Base-by-base conservation (phyloP, 2,113 vertebrate genomes). In the Labrus mixtus region DNA sequence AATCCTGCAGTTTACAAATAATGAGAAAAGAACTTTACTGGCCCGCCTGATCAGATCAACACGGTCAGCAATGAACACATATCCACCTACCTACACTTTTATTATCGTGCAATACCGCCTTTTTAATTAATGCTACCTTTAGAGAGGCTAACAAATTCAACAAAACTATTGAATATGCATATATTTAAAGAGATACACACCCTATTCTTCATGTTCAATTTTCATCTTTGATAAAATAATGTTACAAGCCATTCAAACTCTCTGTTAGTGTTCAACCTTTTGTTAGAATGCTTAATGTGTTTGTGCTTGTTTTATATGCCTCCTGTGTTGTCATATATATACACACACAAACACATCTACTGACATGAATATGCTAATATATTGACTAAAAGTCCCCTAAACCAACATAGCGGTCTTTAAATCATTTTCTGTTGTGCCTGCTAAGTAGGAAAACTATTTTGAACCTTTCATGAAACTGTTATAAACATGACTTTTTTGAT, bases 31-130 rank as follows among this genome's bases (percentile, higher is more conserved):
- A 33, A 97, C 95, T 0, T 82, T 97, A 83, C 93, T 98, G 50
- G 96, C 96, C 55, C 91, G 97, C 61, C 95, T 98, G 19, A 95
- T 97, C 75, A 93, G 96, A 78, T 97, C 96, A 23, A 97, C 96
- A 79, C 95, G 96, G 96, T 98, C 69, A 87, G 87, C 59, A 50
- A 15, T 23, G 37, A 51, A 37, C 66, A 43, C 73, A 65, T 59
- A 51, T 51, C 29, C 29, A 33, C 29, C 0, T 33, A 39, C 51
- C 58, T 50, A 22, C n/a, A 62, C 36, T 60, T 36, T 37, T 20
- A 8, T 76, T 73, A 78, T 58, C 66, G 67, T 33, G 17, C 63
- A 16, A 19, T 76, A 64, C 10, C 13, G 83, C 71, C 73, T 53
- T 51, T 59, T 81, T 70, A 73, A 55, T 61, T 67, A 74, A 60